phyloP scores from a whole-genome alignment of 1,140 invertebrate species.

The honey bee (Apis mellifera) region DNA sequence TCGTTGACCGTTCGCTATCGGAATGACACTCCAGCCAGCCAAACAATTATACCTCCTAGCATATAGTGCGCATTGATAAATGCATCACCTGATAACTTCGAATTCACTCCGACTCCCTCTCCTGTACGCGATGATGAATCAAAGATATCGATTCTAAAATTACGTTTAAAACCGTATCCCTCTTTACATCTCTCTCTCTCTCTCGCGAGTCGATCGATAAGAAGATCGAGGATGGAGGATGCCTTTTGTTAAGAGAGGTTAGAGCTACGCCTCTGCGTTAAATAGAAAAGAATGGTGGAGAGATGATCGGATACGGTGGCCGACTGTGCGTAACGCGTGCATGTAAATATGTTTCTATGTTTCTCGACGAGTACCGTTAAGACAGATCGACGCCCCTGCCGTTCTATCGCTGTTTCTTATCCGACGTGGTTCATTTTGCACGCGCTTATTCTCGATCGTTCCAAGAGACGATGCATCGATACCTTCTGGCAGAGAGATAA shows the following conservation, averaged over 20 bases:
- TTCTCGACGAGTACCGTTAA: too few relatives aligned
- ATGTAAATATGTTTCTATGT: too few relatives aligned
- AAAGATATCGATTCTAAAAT: neutral
- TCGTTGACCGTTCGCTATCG: constrained; percentile 44
- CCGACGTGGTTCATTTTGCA: too few relatives aligned
- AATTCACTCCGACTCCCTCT: neutral
- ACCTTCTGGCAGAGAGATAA: too few relatives aligned
- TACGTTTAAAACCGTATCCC: too few relatives aligned
- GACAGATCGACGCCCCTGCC: too few relatives aligned
- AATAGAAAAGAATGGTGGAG: neutral
- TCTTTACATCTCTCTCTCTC: neutral
- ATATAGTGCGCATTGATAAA: constrained; percentile 20
- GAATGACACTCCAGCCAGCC: constrained; percentile 40
- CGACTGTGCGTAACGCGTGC: neutral
- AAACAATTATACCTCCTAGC: constrained; percentile 44
- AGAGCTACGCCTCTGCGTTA: neutral
- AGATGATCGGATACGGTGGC: constrained; percentile 1
- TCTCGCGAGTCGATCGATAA: too few relatives aligned
- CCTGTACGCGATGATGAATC: neutral
- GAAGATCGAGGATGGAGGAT: too few relatives aligned
- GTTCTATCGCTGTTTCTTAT: too few relatives aligned
- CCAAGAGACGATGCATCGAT: too few relatives aligned
- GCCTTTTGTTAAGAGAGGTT: too few relatives aligned
- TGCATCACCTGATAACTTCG: constrained; percentile 31
- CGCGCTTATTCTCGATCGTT: too few relatives aligned